These are phyloP conservation scores for Encarsia formosa DNA, from an alignment of 2,888 invertebrate species.

Conservation along the genomic window DNA sequence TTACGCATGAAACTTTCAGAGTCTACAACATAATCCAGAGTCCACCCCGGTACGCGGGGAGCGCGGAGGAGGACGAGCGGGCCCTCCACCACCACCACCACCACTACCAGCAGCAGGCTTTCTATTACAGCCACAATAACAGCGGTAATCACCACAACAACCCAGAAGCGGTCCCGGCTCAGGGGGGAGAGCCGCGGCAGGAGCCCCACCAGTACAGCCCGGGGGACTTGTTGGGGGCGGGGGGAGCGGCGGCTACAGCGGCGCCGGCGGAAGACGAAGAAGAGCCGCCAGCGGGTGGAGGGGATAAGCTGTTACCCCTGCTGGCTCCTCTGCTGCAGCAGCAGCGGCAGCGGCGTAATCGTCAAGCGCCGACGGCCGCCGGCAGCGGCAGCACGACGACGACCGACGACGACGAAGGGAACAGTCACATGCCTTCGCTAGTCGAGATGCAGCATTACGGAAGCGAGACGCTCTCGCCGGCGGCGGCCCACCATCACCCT, in stretches of 20 bases:
- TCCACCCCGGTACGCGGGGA: too few species aligned
- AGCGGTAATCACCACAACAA: conserved; percentile 22
- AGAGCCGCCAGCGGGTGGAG: conserved; percentile 40
- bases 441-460: conserved; percentile 48
- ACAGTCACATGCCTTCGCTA: conserved; percentile 40
- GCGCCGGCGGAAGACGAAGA: conserved; percentile 26
- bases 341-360: conserved; percentile 19
- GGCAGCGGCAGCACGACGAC: background rate
- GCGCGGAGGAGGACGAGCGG: too few species aligned
- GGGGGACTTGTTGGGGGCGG: too few species aligned
- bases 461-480: conserved; percentile 43
- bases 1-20: too few species aligned
- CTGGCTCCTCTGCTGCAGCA: background rate
- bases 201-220: conserved; percentile 21
- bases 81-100: too few species aligned
- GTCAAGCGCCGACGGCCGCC: background rate
- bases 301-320: conserved; percentile 39
- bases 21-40: too few species aligned
- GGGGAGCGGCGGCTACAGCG: conserved; percentile 13
- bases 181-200: conserved; percentile 9
- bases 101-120: too few species aligned
- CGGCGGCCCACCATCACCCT: conserved; percentile 23
- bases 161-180: too few species aligned
- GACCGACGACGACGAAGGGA: background rate
- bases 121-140: background rate